Conservation (phyloP, 2,797 vertebrate species). For the Hemibagrus guttatus region DNA sequence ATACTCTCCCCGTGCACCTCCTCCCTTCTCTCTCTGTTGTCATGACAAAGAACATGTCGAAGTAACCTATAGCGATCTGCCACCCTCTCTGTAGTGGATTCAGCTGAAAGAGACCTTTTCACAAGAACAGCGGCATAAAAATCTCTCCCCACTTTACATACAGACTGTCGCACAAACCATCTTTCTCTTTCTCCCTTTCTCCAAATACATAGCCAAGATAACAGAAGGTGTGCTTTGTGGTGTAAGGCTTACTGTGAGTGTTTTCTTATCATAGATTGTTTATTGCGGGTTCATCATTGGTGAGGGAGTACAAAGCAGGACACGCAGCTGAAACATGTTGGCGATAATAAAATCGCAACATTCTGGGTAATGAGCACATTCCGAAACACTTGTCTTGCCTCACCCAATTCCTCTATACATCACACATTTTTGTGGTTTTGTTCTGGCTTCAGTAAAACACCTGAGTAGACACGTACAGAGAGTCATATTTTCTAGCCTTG, state of each 20-base stretch:
- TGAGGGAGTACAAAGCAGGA: conserved; percentile 13
- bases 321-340: conserved; percentile 11
- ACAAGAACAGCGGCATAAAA: neutral
- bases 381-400: conserved; percentile 3
- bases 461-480: neutral
- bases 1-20: neutral
- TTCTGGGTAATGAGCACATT: conserved; percentile 24
- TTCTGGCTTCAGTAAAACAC: neutral
- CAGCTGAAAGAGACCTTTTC: neutral
- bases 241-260: neutral
- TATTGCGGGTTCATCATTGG: conserved; percentile 18
- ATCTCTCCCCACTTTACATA: neutral
- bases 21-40: conserved; percentile 11
- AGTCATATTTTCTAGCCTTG: neutral
- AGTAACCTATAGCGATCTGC: neutral
- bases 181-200: neutral
- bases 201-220: neutral
- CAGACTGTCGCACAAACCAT: neutral
- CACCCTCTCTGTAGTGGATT: neutral
- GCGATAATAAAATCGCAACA: conserved; percentile 9
- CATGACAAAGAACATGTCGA: conserved; percentile 12
- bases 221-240: conserved; percentile 20
- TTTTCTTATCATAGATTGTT: conserved; percentile 13
- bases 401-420: neutral
- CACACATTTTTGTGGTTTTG: conserved; percentile 12